Percentiles rank a stretch among this genome's conserved stretches.
Evolutionary conservation across 2,888 invertebrate genomes (phyloP).

Genomic region (Eudemis profundana): DNA sequence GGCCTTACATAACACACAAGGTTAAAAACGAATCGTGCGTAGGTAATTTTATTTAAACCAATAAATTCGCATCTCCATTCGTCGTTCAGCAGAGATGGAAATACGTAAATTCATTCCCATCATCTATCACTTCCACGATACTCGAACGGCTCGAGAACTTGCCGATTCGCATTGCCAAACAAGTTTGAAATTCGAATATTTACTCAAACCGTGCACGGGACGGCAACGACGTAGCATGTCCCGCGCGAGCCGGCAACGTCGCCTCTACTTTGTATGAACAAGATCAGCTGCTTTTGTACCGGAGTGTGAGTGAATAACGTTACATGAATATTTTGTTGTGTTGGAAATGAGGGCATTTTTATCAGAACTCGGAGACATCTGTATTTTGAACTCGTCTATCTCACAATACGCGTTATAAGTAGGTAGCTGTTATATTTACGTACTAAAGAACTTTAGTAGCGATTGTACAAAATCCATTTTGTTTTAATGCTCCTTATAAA

Average conservation of each 20-base stretch:
- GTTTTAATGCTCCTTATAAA: constrained; percentile 34
- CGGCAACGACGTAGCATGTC: constrained; percentile 64
- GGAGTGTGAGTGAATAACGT: constrained; percentile 8
- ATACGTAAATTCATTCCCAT: constrained; percentile 41
- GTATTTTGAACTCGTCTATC: constrained; percentile 10
- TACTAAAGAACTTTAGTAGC: too few relatives aligned
- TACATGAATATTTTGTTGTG: constrained; percentile 35
- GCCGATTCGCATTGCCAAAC: constrained; percentile 68
- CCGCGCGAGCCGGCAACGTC: constrained; percentile 56
- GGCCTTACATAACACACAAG: not conserved
- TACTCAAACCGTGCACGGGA: constrained; percentile 58
- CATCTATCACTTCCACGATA: constrained; percentile 44
- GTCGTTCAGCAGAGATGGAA: constrained; percentile 30
- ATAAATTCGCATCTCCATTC: constrained; percentile 37
- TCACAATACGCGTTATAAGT: not conserved
- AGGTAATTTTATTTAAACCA: constrained; percentile 27
- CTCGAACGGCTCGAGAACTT: constrained; percentile 30
- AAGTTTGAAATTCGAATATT: constrained; percentile 69
- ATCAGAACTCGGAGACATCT: constrained; percentile 7
- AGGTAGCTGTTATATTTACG: not conserved
- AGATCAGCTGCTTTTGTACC: constrained; percentile 42
- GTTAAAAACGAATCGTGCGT: not conserved
- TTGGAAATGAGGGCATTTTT: constrained; percentile 27
- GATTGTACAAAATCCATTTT: constrained; percentile 34
- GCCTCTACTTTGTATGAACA: constrained; percentile 42